phyloP scores from a whole-genome alignment of 2,797 vertebrate species.

The Lepus townsendii region DNA sequence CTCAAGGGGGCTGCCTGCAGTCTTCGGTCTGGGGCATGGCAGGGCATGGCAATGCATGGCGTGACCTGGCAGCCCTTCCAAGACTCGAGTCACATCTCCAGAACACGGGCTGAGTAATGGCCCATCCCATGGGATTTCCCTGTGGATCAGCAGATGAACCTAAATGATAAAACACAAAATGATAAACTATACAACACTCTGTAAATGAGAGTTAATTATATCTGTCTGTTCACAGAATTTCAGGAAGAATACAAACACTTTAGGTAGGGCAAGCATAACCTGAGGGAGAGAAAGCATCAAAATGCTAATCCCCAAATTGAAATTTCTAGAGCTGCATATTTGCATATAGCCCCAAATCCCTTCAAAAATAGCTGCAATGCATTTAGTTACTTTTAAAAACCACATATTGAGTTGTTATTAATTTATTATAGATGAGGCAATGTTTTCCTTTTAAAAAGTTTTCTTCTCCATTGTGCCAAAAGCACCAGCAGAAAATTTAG shows the following conservation, averaged over 20 bases:
- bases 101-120: not conserved
- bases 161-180: conserved; percentile 4
- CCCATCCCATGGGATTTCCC: not conserved
- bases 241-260: conserved; percentile 65
- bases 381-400: conserved; percentile 79
- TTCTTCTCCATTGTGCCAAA: conserved; percentile 76
- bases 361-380: conserved; percentile 65
- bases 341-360: conserved; percentile 80
- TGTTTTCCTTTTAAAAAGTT: conserved; percentile 83
- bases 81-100: not conserved
- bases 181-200: conserved; percentile 53
- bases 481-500: conserved; percentile 77
- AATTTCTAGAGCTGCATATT: conserved; percentile 73
- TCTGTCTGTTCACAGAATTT: conserved; percentile 68
- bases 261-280: conserved; percentile 77
- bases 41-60: no score
- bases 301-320: conserved; percentile 79
- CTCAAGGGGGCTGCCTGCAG: not conserved
- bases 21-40: not conserved
- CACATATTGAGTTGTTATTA: conserved; percentile 79
- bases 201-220: conserved; percentile 73
- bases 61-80: not conserved
- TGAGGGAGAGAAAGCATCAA: conserved; percentile 74
- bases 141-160: not conserved
- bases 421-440: conserved; percentile 83